Base-by-base conservation (phyloP, 2,797 vertebrate genomes). In the Rhinella marina region DNA sequence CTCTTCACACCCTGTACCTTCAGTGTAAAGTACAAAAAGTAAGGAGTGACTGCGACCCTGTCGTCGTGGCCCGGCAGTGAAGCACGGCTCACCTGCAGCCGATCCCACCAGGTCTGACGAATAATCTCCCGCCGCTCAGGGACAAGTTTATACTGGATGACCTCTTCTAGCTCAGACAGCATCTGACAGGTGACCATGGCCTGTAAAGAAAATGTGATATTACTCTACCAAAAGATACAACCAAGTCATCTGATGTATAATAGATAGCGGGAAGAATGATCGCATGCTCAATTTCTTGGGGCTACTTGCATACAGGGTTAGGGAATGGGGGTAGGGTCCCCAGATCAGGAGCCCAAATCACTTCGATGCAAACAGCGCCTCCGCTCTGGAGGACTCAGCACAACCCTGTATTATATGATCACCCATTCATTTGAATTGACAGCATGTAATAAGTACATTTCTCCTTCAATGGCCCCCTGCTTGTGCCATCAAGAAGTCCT, bases 151-250 rank as follows among this genome's bases (percentile, higher is more conserved):
- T 99, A 99, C 94, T 99, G 98, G 94, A 99, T 99, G 70, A 99
- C 98, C 92, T 99, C 98, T 93, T 99, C 98, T 82, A 99, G 95
- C 93, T 99, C 98, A 0, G 98, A 99, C 78, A 99, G 95, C 98
- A 99, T 99, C 93, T 99, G 97, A 94, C 97, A 99, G 73, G 98
- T 99, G 21, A 99, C 98, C 98, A 99, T 99, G 85, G 98, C 98
- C 98, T 99, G 88, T 88, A 70, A 87, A 62, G 62, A 73, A 48
- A 3, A 48, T 0, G 0, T 0, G 41, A 77, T 7, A 73, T 16
- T 7, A n/a, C 7, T 62, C 32, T 4, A 59, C 9, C 13, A 57
- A 17, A 32, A 13, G 68, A 13, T 14, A 59, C 57, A 59, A 59
- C 57, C 13, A 54, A 54, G 52, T 13, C 57, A 59, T n/a, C 61